phyloP scores from a whole-genome alignment of 1,140 invertebrate genomes.

The Phortica variegata region DNA sequence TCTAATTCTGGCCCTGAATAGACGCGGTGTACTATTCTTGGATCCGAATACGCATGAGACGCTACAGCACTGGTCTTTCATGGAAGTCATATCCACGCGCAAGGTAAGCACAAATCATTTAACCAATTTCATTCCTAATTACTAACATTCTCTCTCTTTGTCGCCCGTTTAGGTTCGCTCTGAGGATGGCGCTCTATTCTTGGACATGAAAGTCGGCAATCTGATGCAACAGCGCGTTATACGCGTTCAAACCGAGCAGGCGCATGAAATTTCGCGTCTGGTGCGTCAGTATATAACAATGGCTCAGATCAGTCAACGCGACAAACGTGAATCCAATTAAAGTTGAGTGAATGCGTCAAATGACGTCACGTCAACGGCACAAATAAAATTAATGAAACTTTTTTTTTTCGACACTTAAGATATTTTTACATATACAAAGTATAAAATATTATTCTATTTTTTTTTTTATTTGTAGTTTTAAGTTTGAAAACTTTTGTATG shows the following conservation, averaged over 20 bases:
- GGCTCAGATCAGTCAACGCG: slow-evolving; percentile 68
- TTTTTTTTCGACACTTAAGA: too few relatives aligned
- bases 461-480: too few relatives aligned
- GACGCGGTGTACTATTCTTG: slow-evolving; percentile 90
- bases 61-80: slow-evolving; percentile 86
- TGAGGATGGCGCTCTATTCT: slow-evolving; percentile 88
- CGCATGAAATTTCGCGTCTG: slow-evolving; percentile 90
- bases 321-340: slow-evolving; percentile 54
- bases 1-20: slow-evolving; percentile 90
- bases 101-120: slow-evolving; percentile 66
- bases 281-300: slow-evolving; percentile 95
- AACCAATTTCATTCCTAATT: not conserved
- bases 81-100: slow-evolving; percentile 92
- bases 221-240: slow-evolving; percentile 94
- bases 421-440: too few relatives aligned
- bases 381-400: too few relatives aligned
- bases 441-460: too few relatives aligned
- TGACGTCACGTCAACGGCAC: too few relatives aligned
- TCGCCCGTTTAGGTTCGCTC: slow-evolving; percentile 65
- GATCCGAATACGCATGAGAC: slow-evolving; percentile 91
- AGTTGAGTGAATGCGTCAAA: too few relatives aligned
- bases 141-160: not conserved
- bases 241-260: slow-evolving; percentile 94
- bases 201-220: slow-evolving; percentile 97
- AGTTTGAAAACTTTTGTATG: too few relatives aligned